Conservation (phyloP, 2,888 invertebrate species). For the Fragum whitleyi region DNA sequence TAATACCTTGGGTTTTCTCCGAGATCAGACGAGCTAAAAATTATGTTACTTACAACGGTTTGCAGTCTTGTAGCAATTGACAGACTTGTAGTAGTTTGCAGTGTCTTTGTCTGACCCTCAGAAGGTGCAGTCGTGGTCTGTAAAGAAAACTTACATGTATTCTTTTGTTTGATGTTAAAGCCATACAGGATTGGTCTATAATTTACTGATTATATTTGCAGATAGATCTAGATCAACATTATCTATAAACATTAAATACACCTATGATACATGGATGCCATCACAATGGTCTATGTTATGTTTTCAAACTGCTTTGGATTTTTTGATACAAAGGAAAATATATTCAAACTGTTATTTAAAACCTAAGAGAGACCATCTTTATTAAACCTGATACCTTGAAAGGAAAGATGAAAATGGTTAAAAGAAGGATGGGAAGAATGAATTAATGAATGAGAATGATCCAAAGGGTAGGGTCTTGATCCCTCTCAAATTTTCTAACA, state of each 20-base stretch:
- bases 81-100: no score
- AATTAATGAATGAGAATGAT: no score
- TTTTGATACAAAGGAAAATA: background rate
- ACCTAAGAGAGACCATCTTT: background rate
- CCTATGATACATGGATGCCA: background rate
- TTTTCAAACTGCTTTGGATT: background rate
- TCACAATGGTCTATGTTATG: background rate
- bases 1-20: no score
- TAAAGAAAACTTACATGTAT: background rate
- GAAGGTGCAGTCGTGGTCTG: no score
- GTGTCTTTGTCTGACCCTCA: background rate
- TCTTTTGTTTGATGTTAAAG: background rate
- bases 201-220: background rate
- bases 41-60: background rate
- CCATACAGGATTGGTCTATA: background rate
- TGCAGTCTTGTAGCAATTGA: no score
- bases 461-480: no score
- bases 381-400: background rate
- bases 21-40: no score
- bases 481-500: no score
- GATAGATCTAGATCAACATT: constrained; percentile 1
- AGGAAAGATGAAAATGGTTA: background rate
- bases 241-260: background rate
- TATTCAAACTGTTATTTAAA: background rate
- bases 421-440: no score